Evolutionary conservation across 2,888 invertebrate species (phyloP).

Genomic region (Neocrepidodera transversa): DNA sequence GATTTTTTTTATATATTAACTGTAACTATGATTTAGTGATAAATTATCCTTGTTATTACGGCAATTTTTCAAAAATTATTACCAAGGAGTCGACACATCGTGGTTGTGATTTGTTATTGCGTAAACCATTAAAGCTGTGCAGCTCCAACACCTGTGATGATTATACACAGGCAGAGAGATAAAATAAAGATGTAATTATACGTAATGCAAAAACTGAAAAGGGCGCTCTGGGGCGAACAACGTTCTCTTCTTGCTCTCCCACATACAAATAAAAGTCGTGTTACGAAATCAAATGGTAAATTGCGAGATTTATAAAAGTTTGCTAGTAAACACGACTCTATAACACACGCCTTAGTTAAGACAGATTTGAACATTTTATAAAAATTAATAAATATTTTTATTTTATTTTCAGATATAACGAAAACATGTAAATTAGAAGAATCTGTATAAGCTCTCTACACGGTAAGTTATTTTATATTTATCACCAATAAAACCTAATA

Average conservation of each 20-base stretch:
- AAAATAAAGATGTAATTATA: conserved; percentile 12
- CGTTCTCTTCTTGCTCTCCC: conserved; percentile 8
- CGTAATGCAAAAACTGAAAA: conserved; percentile 7
- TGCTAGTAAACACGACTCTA: neutral
- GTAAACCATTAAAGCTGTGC: neutral
- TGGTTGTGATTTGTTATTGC: neutral
- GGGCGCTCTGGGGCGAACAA: conserved; percentile 20
- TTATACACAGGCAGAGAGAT: conserved; percentile 3
- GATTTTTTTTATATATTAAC: no score
- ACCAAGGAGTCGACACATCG: neutral
- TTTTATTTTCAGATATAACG: conserved; percentile 28
- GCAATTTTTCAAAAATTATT: neutral
- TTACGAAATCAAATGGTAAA: conserved; percentile 1
- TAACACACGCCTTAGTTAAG: neutral
- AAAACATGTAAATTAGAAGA: conserved; percentile 33
- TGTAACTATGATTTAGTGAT: no score
- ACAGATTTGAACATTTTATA: no score
- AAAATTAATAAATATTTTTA: no score
- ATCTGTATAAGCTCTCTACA: conserved; percentile 23
- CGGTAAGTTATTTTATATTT: no score
- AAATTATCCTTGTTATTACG: neutral
- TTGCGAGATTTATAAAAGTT: neutral
- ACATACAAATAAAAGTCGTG: conserved; percentile 4
- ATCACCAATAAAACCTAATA: no score
- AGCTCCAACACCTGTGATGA: neutral